These are phyloP conservation scores for Myotis myotis DNA, from an alignment of 2,797 vertebrate genomes.

Conservation along the genomic window DNA sequence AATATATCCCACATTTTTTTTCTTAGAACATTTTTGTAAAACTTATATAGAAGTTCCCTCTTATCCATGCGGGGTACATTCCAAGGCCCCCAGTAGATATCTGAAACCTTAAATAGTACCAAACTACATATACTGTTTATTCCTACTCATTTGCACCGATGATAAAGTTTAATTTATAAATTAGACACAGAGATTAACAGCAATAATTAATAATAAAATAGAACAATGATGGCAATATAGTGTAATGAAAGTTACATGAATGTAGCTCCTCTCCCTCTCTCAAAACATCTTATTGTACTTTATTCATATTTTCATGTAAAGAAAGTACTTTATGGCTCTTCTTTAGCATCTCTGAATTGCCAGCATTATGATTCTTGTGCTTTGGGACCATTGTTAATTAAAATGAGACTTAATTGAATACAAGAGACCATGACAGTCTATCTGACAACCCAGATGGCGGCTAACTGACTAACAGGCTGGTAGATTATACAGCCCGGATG, in stretches of 20 bases:
- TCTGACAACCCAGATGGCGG: not conserved
- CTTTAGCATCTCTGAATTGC: not conserved
- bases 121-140: not conserved
- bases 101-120: not conserved
- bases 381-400: no score
- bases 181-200: not conserved
- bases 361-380: not conserved
- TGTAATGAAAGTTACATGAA: not conserved
- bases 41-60: not conserved
- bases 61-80: not conserved
- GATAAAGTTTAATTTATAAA: not conserved
- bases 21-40: not conserved
- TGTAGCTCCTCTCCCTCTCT: not conserved
- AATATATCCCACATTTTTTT: not conserved
- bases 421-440: not conserved
- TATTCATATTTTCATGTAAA: not conserved
- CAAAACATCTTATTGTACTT: no score
- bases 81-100: not conserved
- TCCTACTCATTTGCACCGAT: no score
- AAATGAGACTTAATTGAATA: not conserved
- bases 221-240: no score
- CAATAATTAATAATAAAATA: not conserved
- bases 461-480: not conserved
- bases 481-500: not conserved
- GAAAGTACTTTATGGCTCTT: not conserved